These are phyloP conservation scores for Crotalus tigris DNA, from an alignment of 2,113 vertebrate genomes.

Conservation along the genomic window DNA sequence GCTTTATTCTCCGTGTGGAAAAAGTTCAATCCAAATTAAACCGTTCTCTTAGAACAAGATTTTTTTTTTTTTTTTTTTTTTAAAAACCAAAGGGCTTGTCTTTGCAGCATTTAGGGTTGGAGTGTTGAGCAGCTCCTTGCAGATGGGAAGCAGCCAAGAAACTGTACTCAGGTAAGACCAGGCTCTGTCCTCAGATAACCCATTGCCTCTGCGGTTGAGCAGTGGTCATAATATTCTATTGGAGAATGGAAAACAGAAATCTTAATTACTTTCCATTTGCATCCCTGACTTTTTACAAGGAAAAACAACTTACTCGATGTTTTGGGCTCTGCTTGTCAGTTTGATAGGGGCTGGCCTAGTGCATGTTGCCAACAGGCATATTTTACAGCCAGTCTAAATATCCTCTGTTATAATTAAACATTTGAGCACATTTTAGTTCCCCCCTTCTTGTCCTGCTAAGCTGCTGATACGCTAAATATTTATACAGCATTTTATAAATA, in stretches of 20 bases:
- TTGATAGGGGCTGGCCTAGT: slow-evolving; percentile 34
- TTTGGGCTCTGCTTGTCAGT: slow-evolving; percentile 7
- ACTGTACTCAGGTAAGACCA: not conserved
- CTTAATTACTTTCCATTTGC: not conserved
- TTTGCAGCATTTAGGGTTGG: not conserved
- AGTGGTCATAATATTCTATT: not conserved
- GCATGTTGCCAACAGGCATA: slow-evolving; percentile 11
- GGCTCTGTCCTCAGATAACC: not conserved
- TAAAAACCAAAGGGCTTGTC: not conserved
- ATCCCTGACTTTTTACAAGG: slow-evolving; percentile 1
- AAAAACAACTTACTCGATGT: not conserved
- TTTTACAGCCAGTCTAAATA: slow-evolving; percentile 53
- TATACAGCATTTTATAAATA: slow-evolving; percentile 65
- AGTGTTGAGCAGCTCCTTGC: not conserved
- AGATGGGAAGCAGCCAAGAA: not conserved
- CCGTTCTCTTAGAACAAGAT: not conserved
- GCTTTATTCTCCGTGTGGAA: not conserved
- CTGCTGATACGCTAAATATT: slow-evolving; percentile 66
- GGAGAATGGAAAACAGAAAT: not conserved
- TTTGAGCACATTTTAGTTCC: slow-evolving; percentile 56
- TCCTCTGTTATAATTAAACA: slow-evolving; percentile 56
- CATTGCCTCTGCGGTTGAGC: not conserved
- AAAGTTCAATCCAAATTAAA: not conserved
- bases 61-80: not conserved
- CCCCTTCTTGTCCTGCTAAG: slow-evolving; percentile 41